These are phyloP conservation scores for Luperina testacea DNA, from an alignment of 2,888 invertebrate genomes.

Conservation along the genomic window DNA sequence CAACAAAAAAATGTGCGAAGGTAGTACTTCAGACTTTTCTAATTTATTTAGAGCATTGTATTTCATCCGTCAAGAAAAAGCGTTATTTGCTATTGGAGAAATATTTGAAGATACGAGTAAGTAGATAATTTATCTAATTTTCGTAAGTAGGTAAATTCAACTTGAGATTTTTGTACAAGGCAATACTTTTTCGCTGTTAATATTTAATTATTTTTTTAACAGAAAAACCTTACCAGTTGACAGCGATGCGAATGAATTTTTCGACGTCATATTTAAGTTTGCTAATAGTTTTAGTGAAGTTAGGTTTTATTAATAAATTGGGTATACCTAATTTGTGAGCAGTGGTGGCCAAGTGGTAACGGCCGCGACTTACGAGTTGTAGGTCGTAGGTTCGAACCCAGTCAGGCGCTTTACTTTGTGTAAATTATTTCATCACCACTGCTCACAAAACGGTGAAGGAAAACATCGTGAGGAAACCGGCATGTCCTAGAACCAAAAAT, in stretches of 20 bases:
- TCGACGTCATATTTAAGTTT: neutral
- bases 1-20: neutral
- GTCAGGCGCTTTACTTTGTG: too few species aligned
- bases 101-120: neutral
- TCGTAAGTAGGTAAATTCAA: neutral
- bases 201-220: neutral
- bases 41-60: conserved; percentile 20
- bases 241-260: too few species aligned
- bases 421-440: too few species aligned
- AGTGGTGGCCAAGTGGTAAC: too few species aligned
- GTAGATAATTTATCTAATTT: neutral
- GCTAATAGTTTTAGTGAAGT: neutral
- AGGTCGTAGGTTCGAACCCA: too few species aligned
- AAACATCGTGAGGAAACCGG: too few species aligned
- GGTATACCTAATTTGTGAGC: too few species aligned
- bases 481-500: too few species aligned
- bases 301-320: neutral
- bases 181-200: neutral
- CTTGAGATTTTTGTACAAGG: neutral
- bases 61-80: conserved; percentile 14
- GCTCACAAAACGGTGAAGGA: too few species aligned
- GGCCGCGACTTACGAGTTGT: too few species aligned
- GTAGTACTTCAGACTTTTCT: conserved; percentile 6
- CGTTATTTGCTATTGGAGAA: neutral
- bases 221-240: neutral